These are phyloP conservation scores for Lucilia cuprina DNA, from an alignment of 1,140 invertebrate species.

Conservation along the genomic window DNA sequence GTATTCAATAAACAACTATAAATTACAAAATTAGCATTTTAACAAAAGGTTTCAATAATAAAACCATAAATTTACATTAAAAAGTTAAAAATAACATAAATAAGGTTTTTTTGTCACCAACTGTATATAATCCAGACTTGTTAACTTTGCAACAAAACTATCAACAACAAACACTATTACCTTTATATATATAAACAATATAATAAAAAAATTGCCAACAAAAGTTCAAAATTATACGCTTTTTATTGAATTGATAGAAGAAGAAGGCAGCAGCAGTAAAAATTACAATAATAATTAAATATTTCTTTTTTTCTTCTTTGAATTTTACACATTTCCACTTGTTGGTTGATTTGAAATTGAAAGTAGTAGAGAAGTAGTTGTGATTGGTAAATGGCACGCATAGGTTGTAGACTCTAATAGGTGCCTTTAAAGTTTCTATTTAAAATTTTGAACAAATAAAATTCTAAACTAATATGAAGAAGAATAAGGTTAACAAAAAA, in stretches of 20 bases:
- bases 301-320: not conserved
- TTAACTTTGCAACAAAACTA: not conserved
- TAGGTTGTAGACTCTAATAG: not conserved
- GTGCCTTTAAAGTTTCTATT: not conserved
- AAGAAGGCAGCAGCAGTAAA: not conserved
- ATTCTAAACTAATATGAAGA: not conserved
- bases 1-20: no score
- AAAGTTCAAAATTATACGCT: not conserved
- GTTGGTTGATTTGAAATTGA: slow-evolving; percentile 20
- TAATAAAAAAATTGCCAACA: not conserved
- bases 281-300: slow-evolving; percentile 25
- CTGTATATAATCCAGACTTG: not conserved
- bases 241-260: not conserved
- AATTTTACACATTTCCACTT: slow-evolving; percentile 9
- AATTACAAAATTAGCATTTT: no score
- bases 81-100: no score
- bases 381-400: not conserved
- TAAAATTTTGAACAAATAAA: not conserved
- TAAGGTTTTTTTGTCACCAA: not conserved
- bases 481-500: not conserved
- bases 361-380: slow-evolving; percentile 1
- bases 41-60: no score
- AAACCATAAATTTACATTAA: no score
- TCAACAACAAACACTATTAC: not conserved
- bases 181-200: not conserved